A percentile compares a stretch with the other conserved stretches of the same genome.
Conservation (phyloP, 1,140 invertebrate genomes). For the Musca domestica region DNA sequence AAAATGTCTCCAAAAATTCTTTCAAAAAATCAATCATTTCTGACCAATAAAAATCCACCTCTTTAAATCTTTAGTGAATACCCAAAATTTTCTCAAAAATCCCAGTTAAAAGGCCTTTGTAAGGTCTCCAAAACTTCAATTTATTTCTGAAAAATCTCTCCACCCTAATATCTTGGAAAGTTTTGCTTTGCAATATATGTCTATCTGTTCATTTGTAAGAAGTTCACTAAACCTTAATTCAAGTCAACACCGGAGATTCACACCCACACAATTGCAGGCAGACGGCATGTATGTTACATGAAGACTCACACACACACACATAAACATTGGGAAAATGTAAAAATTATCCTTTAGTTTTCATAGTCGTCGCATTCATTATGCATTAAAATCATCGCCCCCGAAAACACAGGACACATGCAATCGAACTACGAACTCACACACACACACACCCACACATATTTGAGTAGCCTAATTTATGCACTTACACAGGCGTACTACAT, state of each 20-base stretch:
- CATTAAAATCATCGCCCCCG: slow-evolving; percentile 21
- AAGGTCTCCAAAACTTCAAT: not conserved
- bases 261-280: not conserved
- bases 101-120: not conserved
- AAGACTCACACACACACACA: not conserved
- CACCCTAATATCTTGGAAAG: too few relatives aligned
- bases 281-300: not conserved
- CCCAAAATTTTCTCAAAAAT: too few relatives aligned
- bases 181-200: too few relatives aligned
- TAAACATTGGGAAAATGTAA: not conserved
- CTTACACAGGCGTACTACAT: too few relatives aligned
- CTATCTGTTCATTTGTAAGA: not conserved
- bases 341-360: slow-evolving; percentile 17
- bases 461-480: too few relatives aligned
- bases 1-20: too few relatives aligned
- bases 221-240: slow-evolving; percentile 22
- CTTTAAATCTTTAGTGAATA: too few relatives aligned
- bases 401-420: not conserved
- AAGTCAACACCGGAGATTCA: not conserved
- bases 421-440: too few relatives aligned
- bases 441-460: not conserved
- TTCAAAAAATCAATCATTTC: too few relatives aligned
- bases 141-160: not conserved
- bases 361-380: slow-evolving; percentile 17
- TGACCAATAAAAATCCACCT: too few relatives aligned